A percentile compares a stretch with the other conserved stretches of the same genome.
These are phyloP conservation scores for Oceanodroma leucorhoa DNA, from an alignment of 2,797 vertebrate genomes.

Conservation along the genomic window DNA sequence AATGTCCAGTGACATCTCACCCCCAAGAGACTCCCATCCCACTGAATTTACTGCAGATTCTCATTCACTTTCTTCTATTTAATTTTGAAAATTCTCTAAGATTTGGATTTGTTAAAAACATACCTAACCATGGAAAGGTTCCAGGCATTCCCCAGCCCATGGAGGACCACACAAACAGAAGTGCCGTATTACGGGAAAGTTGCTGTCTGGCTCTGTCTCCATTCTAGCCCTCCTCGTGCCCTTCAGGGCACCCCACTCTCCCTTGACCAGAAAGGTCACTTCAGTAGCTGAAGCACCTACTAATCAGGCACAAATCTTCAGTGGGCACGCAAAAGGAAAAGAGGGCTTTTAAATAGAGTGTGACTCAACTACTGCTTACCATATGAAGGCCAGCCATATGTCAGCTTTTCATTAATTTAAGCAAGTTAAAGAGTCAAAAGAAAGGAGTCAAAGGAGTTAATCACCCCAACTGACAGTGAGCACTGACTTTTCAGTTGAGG, in stretches of 20 bases:
- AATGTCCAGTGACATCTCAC: neutral
- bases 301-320: neutral
- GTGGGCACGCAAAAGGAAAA: neutral
- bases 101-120: neutral
- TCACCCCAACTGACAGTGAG: neutral
- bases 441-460: neutral
- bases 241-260: neutral
- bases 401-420: neutral
- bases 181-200: rapidly evolving
- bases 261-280: neutral
- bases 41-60: neutral
- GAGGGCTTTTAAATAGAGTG: neutral
- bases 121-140: rapidly evolving
- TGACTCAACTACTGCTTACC: neutral
- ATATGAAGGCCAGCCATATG: rapidly evolving
- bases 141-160: neutral
- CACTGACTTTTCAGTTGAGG: neutral
- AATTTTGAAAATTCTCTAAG: neutral
- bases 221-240: neutral
- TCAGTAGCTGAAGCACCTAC: neutral
- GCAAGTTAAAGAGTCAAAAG: neutral
- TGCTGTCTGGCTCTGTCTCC: neutral
- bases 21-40: neutral
- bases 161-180: neutral
- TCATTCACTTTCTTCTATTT: neutral